Evolutionary conservation across 2,888 invertebrate species (phyloP).

Genomic region (Standfussiana lucernea): DNA sequence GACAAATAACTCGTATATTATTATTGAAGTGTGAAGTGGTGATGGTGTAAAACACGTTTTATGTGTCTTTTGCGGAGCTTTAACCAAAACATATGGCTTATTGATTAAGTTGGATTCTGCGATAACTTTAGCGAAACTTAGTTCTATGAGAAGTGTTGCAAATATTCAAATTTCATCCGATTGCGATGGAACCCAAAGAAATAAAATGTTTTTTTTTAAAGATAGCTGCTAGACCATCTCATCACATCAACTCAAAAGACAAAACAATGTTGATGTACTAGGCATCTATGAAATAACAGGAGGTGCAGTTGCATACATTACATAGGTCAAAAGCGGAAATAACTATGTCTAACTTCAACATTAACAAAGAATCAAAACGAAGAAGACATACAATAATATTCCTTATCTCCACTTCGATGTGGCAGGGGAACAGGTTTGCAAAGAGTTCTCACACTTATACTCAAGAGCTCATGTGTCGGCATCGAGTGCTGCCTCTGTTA

Average conservation of each 20-base stretch:
- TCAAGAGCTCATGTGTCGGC: conserved; percentile 60
- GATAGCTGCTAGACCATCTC: no score
- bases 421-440: conserved; percentile 34
- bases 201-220: neutral
- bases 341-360: neutral
- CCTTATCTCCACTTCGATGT: neutral
- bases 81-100: neutral
- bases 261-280: neutral
- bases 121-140: neutral
- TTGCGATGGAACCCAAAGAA: neutral
- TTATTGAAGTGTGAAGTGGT: conserved; percentile 39
- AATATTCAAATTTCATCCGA: neutral
- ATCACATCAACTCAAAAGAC: neutral
- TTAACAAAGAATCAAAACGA: neutral
- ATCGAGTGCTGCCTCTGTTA: conserved; percentile 54
- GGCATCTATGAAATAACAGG: conserved; percentile 3
- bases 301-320: neutral
- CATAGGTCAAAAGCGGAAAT: neutral
- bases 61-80: neutral
- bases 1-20: conserved; percentile 23
- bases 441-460: conserved; percentile 62
- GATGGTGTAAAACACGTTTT: conserved; percentile 24
- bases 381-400: neutral
- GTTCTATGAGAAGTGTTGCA: neutral
- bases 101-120: neutral